phyloP scores from a whole-genome alignment of 2,888 invertebrate species.

The Rhagonycha fulva region DNA sequence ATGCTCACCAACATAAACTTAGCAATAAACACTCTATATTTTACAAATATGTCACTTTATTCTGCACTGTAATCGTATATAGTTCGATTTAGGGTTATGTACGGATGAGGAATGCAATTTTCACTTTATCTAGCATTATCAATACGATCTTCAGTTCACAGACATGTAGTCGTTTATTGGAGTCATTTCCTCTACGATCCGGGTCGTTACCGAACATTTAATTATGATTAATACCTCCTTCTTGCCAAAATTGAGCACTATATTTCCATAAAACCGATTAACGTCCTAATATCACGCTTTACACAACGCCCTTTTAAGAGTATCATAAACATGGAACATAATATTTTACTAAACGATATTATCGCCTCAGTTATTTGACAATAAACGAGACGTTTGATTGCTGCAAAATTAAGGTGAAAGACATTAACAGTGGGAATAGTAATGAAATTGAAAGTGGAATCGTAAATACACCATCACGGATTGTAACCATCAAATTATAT shows the following conservation, averaged over 20 bases:
- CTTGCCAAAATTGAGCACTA: slow-evolving; percentile 61
- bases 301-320: slow-evolving; percentile 46
- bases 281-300: slow-evolving; percentile 56
- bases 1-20: slow-evolving; percentile 27
- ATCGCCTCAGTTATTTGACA: slow-evolving; percentile 47
- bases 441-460: slow-evolving; percentile 45
- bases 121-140: slow-evolving; percentile 49
- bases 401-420: slow-evolving; percentile 40
- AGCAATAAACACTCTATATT: slow-evolving; percentile 19
- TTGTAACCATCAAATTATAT: background rate
- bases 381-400: slow-evolving; percentile 46
- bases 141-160: slow-evolving; percentile 50
- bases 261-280: slow-evolving; percentile 64
- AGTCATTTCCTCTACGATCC: slow-evolving; percentile 48
- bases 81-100: slow-evolving; percentile 38
- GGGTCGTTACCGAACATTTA: slow-evolving; percentile 51
- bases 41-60: slow-evolving; percentile 16
- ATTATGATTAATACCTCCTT: slow-evolving; percentile 52
- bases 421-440: slow-evolving; percentile 42
- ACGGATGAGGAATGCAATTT: slow-evolving; percentile 51
- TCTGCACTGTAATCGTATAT: slow-evolving; percentile 22
- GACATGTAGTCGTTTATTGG: slow-evolving; percentile 51
- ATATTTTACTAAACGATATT: slow-evolving; percentile 41
- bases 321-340: slow-evolving; percentile 46
- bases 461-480: slow-evolving; percentile 41